Percentiles rank a stretch among this genome's conserved stretches.
These are phyloP conservation scores for Trypoxylon attenuatum DNA, from an alignment of 2,888 invertebrate genomes.

Conservation along the genomic window DNA sequence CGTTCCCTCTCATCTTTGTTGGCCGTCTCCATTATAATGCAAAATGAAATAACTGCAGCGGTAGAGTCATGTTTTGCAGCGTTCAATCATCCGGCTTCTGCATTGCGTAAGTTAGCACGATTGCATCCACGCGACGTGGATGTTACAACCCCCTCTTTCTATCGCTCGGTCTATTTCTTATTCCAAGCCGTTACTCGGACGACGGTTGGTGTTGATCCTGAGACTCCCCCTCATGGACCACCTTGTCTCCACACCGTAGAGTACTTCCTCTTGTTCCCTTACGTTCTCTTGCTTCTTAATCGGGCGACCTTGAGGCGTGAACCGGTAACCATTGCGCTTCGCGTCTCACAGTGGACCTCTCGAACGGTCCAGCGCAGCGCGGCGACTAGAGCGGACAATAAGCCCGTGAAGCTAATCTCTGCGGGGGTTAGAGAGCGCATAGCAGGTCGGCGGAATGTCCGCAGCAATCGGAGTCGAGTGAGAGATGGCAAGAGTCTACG, in stretches of 20 bases:
- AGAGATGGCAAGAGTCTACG: slow-evolving; percentile 9
- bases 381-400: too few relatives aligned
- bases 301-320: slow-evolving; percentile 2
- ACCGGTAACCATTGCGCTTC: slow-evolving; percentile 2
- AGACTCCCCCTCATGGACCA: too few relatives aligned
- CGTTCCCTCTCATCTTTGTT: slow-evolving; percentile 15
- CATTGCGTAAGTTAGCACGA: slow-evolving; percentile 31
- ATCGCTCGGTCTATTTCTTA: neutral
- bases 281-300: neutral
- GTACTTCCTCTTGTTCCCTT: too few relatives aligned
- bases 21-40: slow-evolving; percentile 3
- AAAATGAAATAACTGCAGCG: slow-evolving; percentile 19
- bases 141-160: slow-evolving; percentile 7
- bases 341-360: slow-evolving; percentile 1
- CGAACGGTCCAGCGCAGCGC: too few relatives aligned
- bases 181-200: too few relatives aligned
- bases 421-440: slow-evolving; percentile 42
- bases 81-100: slow-evolving; percentile 21
- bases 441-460: slow-evolving; percentile 25
- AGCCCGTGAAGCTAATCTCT: slow-evolving; percentile 21
- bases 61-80: slow-evolving; percentile 20
- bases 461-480: slow-evolving; percentile 1
- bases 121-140: slow-evolving; percentile 27
- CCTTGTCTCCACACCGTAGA: too few relatives aligned
- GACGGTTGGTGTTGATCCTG: too few relatives aligned